Evolutionary conservation across 2,113 vertebrate species (phyloP), one percentile per base, ranked within the genome.

Genomic region (Sebastes schlegelii): DNA sequence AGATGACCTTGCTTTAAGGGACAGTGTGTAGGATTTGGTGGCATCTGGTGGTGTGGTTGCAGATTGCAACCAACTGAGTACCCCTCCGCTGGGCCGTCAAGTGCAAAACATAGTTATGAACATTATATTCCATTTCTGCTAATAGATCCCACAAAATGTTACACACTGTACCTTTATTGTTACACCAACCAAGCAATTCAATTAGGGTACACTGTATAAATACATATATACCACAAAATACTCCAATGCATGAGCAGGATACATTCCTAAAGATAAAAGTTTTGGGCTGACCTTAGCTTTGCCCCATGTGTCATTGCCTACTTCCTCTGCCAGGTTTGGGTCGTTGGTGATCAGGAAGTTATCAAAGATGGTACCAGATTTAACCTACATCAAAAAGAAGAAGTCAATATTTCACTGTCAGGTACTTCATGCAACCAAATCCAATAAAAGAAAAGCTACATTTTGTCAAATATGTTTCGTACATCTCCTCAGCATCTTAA

Each of bases 321-420:
- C 89, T 76, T 97, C 95, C 84, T 97, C 96, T 26, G 97, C 96
- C 91, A 96, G 91, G 42, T 94, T 93, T 77, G 95, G 95, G 85
- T 97, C 94, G 75, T 94, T 95, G 85, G 94, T 95, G 83, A 97
- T 96, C 55, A 97, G 92, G 89, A 97, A 97, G 93, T 96, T 96
- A 75, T 96, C 96, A 90, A 96, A 97, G 80, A 97, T 96, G 2
- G 95, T 96, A 19, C 96, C 96, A 63, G 95, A 97, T 87, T 96
- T 97, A 52, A 97, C 95, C 95, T 97, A 57, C 19, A 60, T 55
- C 16, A 90, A 73, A 86, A 87, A 73, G 0, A 74, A 82, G 43
- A 74, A 82, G 43, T 3, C 8, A 60, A 64, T 48, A 0, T 54
- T 75, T 82, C 65, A 57, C 4, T 13, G n/a, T 14, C 2, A 14